These are phyloP conservation scores for Tineola bisselliella DNA, from an alignment of 2,888 invertebrate species.

Conservation along the genomic window DNA sequence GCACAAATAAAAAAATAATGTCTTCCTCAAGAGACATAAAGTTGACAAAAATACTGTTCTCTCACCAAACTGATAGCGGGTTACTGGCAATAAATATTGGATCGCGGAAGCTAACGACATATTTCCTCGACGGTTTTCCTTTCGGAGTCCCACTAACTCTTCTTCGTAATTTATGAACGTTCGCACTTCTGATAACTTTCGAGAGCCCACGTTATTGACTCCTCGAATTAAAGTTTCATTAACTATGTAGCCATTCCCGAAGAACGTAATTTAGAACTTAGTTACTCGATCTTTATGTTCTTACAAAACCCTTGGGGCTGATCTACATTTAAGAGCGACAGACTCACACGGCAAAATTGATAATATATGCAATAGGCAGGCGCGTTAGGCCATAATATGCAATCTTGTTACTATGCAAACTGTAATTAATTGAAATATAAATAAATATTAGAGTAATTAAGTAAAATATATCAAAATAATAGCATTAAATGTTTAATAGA, in stretches of 20 bases:
- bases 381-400: too few relatives aligned
- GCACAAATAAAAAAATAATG: conserved; percentile 6
- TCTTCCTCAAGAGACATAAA: conserved; percentile 10
- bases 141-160: conserved; percentile 8
- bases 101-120: conserved; percentile 18
- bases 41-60: conserved; percentile 12
- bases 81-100: conserved; percentile 17
- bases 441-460: too few relatives aligned
- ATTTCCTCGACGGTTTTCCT: conserved; percentile 15
- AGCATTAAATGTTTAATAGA: too few relatives aligned
- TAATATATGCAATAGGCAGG: too few relatives aligned
- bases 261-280: neutral
- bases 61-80: conserved; percentile 14
- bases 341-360: too few relatives aligned
- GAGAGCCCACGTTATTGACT: conserved; percentile 1
- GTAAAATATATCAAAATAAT: too few relatives aligned
- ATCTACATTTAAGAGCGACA: too few relatives aligned
- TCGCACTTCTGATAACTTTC: neutral
- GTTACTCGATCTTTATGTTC: neutral
- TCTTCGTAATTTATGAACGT: conserved; percentile 9
- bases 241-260: neutral
- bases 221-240: neutral
- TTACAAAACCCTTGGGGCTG: too few relatives aligned
- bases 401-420: too few relatives aligned
- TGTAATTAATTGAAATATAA: too few relatives aligned